Conservation (phyloP, 1,140 invertebrate species). For the Bombus balteatus region DNA sequence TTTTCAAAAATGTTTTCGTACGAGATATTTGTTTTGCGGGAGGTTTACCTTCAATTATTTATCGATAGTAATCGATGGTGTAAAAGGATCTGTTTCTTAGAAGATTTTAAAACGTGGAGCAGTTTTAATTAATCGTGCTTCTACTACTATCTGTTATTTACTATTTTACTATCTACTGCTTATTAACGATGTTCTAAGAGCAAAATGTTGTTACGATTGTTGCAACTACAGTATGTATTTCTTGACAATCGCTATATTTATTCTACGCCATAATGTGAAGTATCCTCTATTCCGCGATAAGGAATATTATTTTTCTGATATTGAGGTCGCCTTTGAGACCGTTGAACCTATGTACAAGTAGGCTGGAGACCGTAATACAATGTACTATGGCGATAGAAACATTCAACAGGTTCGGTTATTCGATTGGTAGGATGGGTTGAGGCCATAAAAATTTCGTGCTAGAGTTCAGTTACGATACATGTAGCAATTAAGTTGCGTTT, state of each 20-base stretch:
- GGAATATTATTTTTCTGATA: neutral
- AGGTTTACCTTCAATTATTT: neutral
- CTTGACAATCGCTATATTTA: neutral
- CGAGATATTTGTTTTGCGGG: too few relatives aligned
- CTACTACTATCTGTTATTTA: too few relatives aligned
- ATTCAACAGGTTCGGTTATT: constrained; percentile 8
- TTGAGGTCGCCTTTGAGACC: neutral
- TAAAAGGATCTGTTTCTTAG: too few relatives aligned
- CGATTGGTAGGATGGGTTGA: neutral
- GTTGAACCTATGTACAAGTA: neutral
- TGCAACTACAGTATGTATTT: neutral
- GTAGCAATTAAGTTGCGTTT: neutral
- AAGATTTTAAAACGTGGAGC: too few relatives aligned
- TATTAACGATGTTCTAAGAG: neutral
- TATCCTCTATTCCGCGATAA: too few relatives aligned
- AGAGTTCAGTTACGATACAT: neutral
- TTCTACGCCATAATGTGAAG: neutral
- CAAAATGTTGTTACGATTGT: neutral
- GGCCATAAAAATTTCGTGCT: neutral
- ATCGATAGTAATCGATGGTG: neutral
- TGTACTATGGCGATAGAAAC: neutral
- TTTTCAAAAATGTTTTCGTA: too few relatives aligned
- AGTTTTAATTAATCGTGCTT: too few relatives aligned
- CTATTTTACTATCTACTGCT: too few relatives aligned
- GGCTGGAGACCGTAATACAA: neutral